A percentile compares a stretch with the other conserved stretches of the same genome.
These are phyloP conservation scores for Anhinga anhinga DNA, from an alignment of 2,113 vertebrate species.

Conservation along the genomic window DNA sequence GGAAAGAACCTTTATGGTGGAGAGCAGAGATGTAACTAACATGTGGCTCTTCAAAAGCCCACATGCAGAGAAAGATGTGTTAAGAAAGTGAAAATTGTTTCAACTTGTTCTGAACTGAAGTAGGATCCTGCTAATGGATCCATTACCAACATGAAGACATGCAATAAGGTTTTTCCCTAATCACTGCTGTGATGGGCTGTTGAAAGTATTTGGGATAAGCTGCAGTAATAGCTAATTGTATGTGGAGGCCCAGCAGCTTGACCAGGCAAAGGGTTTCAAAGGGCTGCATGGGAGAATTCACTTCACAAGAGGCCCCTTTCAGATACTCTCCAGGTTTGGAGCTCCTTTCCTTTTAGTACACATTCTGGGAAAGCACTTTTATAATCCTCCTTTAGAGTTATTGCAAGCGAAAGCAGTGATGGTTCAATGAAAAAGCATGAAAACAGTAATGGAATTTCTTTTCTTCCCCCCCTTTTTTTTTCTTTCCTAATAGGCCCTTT, in stretches of 20 bases:
- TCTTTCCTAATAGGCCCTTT: conserved; percentile 24
- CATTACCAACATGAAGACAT: background rate
- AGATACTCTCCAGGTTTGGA: conserved; percentile 43
- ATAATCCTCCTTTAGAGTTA: conserved; percentile 47
- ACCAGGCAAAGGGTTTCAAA: conserved; percentile 34
- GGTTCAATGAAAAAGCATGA: conserved; percentile 51
- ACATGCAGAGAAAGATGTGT: background rate
- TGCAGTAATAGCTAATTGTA: conserved; percentile 38
- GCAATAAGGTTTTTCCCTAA: background rate
- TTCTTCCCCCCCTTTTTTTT: background rate
- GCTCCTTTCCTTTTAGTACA: conserved; percentile 23
- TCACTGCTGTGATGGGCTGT: background rate
- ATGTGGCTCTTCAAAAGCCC: conserved; percentile 7
- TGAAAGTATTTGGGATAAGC: background rate
- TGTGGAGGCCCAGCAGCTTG: conserved; percentile 7
- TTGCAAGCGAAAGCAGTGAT: background rate
- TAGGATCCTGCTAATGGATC: conserved; percentile 4
- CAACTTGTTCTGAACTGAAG: conserved; percentile 7
- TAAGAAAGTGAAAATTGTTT: conserved; percentile 50
- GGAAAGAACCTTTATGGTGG: background rate
- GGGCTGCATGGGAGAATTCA: conserved; percentile 28
- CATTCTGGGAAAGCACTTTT: conserved; percentile 33
- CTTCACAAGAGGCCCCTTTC: conserved; percentile 48
- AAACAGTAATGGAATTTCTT: conserved; percentile 50
- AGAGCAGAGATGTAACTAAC: background rate